Conservation (phyloP, 2,113 vertebrate species). For the Platysternon megacephalum region DNA sequence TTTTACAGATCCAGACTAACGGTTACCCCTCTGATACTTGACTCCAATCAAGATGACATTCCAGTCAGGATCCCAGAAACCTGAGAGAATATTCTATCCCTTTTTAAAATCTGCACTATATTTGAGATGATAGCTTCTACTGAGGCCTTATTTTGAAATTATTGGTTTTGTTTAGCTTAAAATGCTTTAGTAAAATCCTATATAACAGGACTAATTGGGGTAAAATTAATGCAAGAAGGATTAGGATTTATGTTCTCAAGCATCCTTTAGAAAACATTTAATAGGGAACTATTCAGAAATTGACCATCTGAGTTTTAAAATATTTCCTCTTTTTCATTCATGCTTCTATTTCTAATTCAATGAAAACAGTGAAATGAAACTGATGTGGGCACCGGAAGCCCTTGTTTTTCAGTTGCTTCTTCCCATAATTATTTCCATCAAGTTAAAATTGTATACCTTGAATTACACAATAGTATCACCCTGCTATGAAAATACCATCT, state of each 20-base stretch:
- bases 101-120: too few relatives aligned
- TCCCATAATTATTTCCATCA: neutral
- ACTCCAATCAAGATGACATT: too few relatives aligned
- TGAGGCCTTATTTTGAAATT: too few relatives aligned
- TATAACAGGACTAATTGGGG: neutral
- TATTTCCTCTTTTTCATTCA: neutral
- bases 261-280: neutral
- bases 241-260: neutral
- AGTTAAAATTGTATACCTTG: neutral
- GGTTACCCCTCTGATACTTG: too few relatives aligned
- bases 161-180: too few relatives aligned
- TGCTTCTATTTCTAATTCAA: neutral
- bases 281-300: neutral
- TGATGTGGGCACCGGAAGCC: neutral
- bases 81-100: too few relatives aligned
- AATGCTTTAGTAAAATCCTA: too few relatives aligned
- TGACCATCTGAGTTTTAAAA: neutral
- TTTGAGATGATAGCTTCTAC: too few relatives aligned
- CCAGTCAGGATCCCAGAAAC: too few relatives aligned
- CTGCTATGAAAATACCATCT: neutral
- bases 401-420: neutral
- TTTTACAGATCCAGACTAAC: too few relatives aligned
- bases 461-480: neutral
- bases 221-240: neutral
- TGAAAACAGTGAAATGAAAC: neutral